Evolutionary conservation across 1,140 invertebrate genomes (phyloP), one percentile per base, ranked within the genome.

Genomic region (Heliconius melpomene): DNA sequence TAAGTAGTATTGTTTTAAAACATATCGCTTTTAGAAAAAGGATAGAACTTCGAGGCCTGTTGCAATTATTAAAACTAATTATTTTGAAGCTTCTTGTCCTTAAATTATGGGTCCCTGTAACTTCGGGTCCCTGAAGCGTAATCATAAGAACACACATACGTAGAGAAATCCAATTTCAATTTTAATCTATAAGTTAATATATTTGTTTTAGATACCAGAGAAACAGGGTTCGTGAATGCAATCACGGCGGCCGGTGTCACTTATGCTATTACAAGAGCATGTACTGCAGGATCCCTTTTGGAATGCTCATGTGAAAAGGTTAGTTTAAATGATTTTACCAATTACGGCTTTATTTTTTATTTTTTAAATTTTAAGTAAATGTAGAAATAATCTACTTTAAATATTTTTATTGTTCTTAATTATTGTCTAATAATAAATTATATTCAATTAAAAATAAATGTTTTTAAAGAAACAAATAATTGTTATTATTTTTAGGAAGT

Each of bases 201-300:
- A 23, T 66, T 83, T 86, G 77, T 86, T 86, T 29, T 95, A 99
- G 98, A 98, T 94, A 98, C 98, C 18, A 95, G 98, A 83, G 98
- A 99, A 94, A 98, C 98, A 57, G 98, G 97, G 29, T 99, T 99
- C 94, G 97, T 98, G 79, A 98, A 99, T 93, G 98, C 98, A n/a
- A 97, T 99, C 84, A 98, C 97, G 6, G 97, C 98, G 3, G 98
- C 98, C 5, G 98, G 98, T 3, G 97, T 99, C 11, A 98, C 98
- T 36, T 98, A 97, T 91, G 96, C 98, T 52, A 96, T 99, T 82
- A 98, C 98, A 52, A 95, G 98, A 86, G 98, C 98, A 18, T 99
- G 98, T 94, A 98, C 97, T 71, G 97, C 97, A 89, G 98, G 98
- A 46, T 96, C 97, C 78, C 95, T 99, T 50, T 95, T 97, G 29